Conservation (phyloP, 2,797 vertebrate genomes). For the Oreonectes daqikongensis region DNA sequence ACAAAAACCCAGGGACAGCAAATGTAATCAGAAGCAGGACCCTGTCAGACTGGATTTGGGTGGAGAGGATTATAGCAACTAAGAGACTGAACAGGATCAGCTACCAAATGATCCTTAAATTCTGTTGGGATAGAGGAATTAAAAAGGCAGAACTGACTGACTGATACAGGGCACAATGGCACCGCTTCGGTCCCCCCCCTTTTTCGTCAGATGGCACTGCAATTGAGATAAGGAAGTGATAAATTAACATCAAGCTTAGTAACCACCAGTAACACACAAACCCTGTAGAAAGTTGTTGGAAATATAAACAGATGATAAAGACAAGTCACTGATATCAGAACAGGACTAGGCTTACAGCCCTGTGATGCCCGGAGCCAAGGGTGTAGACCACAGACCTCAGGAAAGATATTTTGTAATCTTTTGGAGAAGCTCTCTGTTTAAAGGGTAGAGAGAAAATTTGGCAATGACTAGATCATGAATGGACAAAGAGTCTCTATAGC, state of each 20-base stretch:
- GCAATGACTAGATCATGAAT: slow-evolving; percentile 37
- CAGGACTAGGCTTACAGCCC: slow-evolving; percentile 25
- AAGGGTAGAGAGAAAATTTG: slow-evolving; percentile 33
- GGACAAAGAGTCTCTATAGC: slow-evolving; percentile 59
- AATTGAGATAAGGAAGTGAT: slow-evolving; percentile 75
- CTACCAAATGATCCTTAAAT: slow-evolving; percentile 39
- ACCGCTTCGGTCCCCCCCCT: background rate
- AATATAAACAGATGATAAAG: slow-evolving; percentile 72
- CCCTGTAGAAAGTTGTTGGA: slow-evolving; percentile 64
- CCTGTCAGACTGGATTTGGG: slow-evolving; percentile 51
- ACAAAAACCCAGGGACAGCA: slow-evolving; percentile 36
- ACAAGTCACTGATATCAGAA: slow-evolving; percentile 49
- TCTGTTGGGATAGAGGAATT: slow-evolving; percentile 4
- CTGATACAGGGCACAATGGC: background rate
- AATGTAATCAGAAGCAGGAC: slow-evolving; percentile 62
- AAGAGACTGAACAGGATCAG: slow-evolving; percentile 23
- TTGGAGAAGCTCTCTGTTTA: slow-evolving; percentile 6
- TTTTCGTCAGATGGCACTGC: slow-evolving; percentile 55
- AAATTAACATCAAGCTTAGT: slow-evolving; percentile 65
- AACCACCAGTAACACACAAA: slow-evolving; percentile 65
- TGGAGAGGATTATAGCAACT: slow-evolving; percentile 46
- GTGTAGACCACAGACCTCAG: slow-evolving; percentile 12
- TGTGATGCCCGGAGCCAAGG: slow-evolving; percentile 5
- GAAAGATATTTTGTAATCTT: slow-evolving; percentile 29
- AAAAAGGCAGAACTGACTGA: slow-evolving; percentile 3